Evolutionary conservation across 2,888 invertebrate genomes (phyloP), one percentile per base, ranked within the genome.

Genomic region (Urechis unicinctus): DNA sequence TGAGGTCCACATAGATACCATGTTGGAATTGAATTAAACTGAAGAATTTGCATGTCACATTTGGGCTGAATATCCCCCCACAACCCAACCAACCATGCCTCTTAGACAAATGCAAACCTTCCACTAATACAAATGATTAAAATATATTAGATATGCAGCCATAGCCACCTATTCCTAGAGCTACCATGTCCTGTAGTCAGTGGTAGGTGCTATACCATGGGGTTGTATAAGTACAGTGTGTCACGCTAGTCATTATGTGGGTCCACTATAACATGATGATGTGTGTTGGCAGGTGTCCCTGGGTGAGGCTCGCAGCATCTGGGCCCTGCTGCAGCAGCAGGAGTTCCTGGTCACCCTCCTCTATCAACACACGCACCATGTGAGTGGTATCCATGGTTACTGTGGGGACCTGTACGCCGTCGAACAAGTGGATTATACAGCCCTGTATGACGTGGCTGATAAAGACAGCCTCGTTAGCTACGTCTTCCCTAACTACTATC

Each of bases 301-400:
- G 50, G 71, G 68, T 22, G 73, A 73, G 58, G 69, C 68, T 3
- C 68, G 66, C 56, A 69, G 70, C 1, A 46, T 73, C 28, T 73
- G 72, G 72, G 58, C 68, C 48, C 62, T 72, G 30, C 44, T 73
- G 5, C 68, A 70, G 30, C 66, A 66, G 52, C 67, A 65, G 26
- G 68, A 69, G 57, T 73, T 72, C 61, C 65, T 68, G 22, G 61
- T 65, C 2, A 50, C 68, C n/a, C 62, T 68, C 52, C 56, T 71
- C 31, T 70, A 72, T 53, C 64, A 66, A 50, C 61, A 64, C 31
- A 65, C 63, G 50, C 52, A 62, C 22, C 60, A 65, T 41, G 64
- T 71, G 44, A 69, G 71, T 2, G n/a, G 50, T 3, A 46, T 69
- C 24, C 65, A 65, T 36, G 68, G 66, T 5, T 69, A 69, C 17